Conservation (phyloP, 2,113 vertebrate genomes). For the Orthonyx spaldingii region DNA sequence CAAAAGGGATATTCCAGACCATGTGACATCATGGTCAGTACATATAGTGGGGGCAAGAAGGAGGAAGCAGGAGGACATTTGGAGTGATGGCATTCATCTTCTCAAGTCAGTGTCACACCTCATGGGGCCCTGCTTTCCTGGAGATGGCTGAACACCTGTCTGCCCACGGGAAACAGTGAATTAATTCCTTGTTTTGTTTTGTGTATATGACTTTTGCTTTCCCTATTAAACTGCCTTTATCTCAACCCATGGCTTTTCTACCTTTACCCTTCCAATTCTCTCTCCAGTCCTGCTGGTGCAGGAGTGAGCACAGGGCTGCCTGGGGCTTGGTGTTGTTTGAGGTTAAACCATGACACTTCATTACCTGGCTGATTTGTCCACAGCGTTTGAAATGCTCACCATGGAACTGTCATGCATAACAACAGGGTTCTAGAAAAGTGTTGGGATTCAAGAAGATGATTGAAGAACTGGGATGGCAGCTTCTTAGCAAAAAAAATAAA, state of each 20-base stretch:
- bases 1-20: neutral
- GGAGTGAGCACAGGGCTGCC: fast-evolving
- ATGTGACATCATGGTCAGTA: fast-evolving
- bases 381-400: neutral
- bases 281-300: neutral
- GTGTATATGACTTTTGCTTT: neutral
- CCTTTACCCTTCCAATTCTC: neutral
- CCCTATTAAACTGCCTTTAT: neutral
- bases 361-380: neutral
- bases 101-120: fast-evolving
- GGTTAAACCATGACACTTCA: neutral
- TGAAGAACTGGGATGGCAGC: neutral
- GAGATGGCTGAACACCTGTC: no score
- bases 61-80: neutral
- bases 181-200: neutral
- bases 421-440: neutral
- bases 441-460: neutral
- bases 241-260: neutral
- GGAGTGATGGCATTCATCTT: neutral
- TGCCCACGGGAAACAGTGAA: neutral
- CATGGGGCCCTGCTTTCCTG: neutral
- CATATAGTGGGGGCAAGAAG: fast-evolving
- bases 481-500: neutral
- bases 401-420: neutral
- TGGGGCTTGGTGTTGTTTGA: no score